Evolutionary conservation across 2,888 invertebrate genomes (phyloP), one percentile per base, ranked within the genome.

Genomic region (Steinernema carpocapsae): DNA sequence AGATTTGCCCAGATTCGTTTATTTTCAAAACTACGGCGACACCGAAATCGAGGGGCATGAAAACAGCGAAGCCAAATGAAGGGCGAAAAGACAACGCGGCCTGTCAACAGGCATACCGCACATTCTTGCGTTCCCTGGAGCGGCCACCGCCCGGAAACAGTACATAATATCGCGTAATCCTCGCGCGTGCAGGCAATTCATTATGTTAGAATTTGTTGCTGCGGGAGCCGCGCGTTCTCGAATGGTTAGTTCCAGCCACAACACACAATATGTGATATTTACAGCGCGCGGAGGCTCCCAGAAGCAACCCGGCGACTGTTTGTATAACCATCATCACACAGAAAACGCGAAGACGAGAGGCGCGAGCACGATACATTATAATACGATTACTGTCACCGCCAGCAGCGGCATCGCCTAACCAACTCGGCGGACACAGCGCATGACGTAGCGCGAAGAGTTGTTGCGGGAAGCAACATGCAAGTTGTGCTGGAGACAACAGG

Each of bases 241-340:
- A n/a, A n/a, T n/a, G n/a, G n/a, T n/a, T n/a, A n/a, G 10, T 14
- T 7, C 7, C 43, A 43, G 43, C 43, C 43, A 22, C 26, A 24
- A 14, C 56, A 24, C n/a, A 22, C 56, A 56, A 56, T 56, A 56
- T 22, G 26, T 43, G n/a, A 43, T 43, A 43, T 43, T 43, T 43
- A 51, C 51, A 56, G 56, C 22, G 56, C 56, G 56, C 56, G 56
- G n/a, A 56, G 24, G 56, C 24, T 43, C 10, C 10, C 43, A 56
- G 56, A 26, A n/a, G n/a, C n/a, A n/a, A n/a, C n/a, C 56, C 24
- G 24, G 56, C 56, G 56, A 56, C 22, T 56, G 17, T 56, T 56
- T 56, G 26, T 24, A 56, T 26, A 56, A 7, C 14, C 26, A 24
- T 7, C 56, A 56, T 12, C n/a, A 6, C 24, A 4, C 26, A 56